A percentile compares a stretch with the other conserved stretches of the same genome.
Evolutionary conservation across 2,113 vertebrate species (phyloP).

Genomic region (Tamias sibiricus): DNA sequence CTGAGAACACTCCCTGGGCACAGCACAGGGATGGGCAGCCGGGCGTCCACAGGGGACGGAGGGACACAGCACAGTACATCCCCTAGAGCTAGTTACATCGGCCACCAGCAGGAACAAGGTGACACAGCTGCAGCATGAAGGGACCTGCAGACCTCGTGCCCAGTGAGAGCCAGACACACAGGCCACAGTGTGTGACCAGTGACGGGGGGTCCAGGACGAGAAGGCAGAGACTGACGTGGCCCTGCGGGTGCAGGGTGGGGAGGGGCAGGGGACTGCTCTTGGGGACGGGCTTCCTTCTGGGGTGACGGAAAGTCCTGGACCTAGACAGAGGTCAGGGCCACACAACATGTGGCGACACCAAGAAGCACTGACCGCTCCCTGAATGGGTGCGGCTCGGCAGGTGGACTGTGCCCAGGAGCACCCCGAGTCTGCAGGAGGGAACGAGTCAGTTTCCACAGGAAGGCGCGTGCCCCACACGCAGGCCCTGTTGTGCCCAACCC

Average conservation of each 20-base stretch:
- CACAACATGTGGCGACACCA: neutral
- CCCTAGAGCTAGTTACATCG: neutral
- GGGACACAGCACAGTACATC: neutral
- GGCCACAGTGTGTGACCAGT: no score
- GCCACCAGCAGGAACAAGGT: neutral
- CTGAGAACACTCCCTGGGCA: neutral
- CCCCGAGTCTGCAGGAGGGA: no score
- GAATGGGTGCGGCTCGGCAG: rapidly evolving
- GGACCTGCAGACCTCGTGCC: no score
- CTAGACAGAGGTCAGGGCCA: neutral
- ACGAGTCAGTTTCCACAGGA: rapidly evolving
- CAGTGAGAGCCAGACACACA: neutral
- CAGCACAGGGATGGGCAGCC: neutral
- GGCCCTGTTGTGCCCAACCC: neutral
- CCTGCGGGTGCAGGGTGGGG: neutral
- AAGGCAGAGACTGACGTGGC: neutral
- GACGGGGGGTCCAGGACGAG: neutral
- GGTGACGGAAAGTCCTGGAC: neutral
- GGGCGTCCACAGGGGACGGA: neutral
- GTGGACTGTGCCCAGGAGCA: neutral
- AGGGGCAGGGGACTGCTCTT: rapidly evolving
- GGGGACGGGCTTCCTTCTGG: neutral
- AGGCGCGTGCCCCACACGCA: rapidly evolving
- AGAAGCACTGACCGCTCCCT: rapidly evolving
- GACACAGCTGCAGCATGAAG: rapidly evolving